Conservation (phyloP, 2,797 vertebrate species). For the Otolemur crassicaudatus region DNA sequence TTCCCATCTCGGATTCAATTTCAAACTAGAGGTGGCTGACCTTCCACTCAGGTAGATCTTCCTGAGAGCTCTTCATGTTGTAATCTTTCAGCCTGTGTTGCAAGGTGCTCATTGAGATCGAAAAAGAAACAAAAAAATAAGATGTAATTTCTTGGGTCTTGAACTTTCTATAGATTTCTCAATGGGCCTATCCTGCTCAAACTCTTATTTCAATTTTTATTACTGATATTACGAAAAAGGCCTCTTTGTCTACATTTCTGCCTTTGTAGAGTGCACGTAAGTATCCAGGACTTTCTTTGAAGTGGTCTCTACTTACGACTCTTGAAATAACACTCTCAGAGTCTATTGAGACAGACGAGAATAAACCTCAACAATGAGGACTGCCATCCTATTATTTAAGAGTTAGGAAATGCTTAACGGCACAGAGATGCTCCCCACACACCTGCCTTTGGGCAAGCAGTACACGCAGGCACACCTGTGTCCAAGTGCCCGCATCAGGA, state of each 20-base stretch:
- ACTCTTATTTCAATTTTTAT: constrained; percentile 5
- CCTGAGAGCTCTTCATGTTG: background rate
- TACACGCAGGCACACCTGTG: background rate
- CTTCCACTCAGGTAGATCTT: background rate
- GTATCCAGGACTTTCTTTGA: background rate
- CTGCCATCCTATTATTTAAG: rapidly evolving
- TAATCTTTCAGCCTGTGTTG: background rate
- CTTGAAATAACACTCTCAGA: background rate
- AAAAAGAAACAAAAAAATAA: background rate
- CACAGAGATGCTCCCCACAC: no score
- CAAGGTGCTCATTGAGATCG: background rate
- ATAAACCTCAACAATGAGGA: background rate
- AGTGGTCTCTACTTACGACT: background rate
- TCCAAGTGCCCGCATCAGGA: background rate
- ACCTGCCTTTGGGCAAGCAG: background rate
- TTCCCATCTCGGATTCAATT: background rate
- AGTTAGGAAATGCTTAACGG: no score
- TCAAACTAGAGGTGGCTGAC: background rate
- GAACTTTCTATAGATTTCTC: background rate
- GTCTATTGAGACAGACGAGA: background rate
- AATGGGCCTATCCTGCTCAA: background rate
- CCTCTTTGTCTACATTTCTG: background rate
- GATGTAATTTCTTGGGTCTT: background rate
- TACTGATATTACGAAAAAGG: background rate
- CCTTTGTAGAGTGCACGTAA: background rate